Evolutionary conservation across 2,888 invertebrate species (phyloP).

Genomic region (Epinotia brunnichana): DNA sequence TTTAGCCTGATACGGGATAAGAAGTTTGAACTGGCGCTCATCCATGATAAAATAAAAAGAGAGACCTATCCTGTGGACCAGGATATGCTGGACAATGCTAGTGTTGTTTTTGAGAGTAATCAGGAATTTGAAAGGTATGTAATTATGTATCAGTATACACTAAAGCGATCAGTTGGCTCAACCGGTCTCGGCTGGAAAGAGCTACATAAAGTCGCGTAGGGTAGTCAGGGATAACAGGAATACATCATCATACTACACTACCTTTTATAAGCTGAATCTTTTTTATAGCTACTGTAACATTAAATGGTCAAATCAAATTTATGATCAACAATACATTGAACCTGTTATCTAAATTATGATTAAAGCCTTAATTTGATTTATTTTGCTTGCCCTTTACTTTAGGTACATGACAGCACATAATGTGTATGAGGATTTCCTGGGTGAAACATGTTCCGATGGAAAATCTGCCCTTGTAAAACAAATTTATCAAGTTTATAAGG

Average conservation of each 20-base stretch:
- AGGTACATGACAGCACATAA: conserved; percentile 66
- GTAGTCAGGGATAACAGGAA: no score
- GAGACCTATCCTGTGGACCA: conserved; percentile 72
- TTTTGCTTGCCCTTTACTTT: conserved; percentile 46
- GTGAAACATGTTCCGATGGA: conserved; percentile 49
- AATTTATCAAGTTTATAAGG: conserved; percentile 59
- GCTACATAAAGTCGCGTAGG: no score
- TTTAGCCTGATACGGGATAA: conserved; percentile 69
- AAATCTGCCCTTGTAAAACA: conserved; percentile 57
- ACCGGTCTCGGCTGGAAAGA: no score
- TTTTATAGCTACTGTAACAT: no score
- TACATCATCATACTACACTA: no score
- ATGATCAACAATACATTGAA: no score
- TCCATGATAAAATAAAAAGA: conserved; percentile 64
- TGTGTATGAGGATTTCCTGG: conserved; percentile 64
- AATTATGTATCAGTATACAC: background rate
- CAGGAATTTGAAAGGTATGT: conserved; percentile 71
- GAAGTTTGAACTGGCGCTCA: conserved; percentile 66
- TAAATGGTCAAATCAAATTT: no score
- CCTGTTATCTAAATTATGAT: no score
- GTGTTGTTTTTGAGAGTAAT: conserved; percentile 66
- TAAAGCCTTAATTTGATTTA: background rate
- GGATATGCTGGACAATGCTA: conserved; percentile 65
- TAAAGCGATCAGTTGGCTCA: background rate
- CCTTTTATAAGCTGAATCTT: no score